These are phyloP conservation scores for Sphyrna mokarran DNA, from an alignment of 2,113 vertebrate species.

Conservation along the genomic window DNA sequence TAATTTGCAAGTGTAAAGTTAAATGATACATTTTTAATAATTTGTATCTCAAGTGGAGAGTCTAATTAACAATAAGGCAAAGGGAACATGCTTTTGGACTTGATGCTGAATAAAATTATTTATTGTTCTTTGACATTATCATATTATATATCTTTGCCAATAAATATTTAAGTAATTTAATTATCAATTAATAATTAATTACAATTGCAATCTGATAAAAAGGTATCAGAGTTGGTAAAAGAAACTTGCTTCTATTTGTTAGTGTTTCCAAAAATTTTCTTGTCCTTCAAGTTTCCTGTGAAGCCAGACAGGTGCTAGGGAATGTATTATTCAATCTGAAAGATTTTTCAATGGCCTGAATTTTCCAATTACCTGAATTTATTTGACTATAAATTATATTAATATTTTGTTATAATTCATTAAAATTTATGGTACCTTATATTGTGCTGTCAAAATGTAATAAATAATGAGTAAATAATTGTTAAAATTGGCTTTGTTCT, in stretches of 20 bases:
- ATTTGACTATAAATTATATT: not conserved
- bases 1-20: not conserved
- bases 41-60: not conserved
- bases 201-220: not conserved
- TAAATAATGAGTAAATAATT: not conserved
- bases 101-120: not conserved
- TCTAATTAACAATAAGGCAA: not conserved
- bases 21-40: not conserved
- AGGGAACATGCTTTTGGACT: not conserved
- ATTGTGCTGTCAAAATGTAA: not conserved
- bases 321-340: not conserved
- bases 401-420: not conserved
- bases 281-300: not conserved
- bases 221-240: not conserved
- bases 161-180: not conserved
- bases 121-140: not conserved
- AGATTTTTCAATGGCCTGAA: not conserved
- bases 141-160: not conserved
- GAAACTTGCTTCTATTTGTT: not conserved
- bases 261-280: not conserved
- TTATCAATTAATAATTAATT: too few species aligned
- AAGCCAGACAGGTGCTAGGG: not conserved
- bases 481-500: not conserved
- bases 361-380: not conserved
- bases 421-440: not conserved